Base-by-base conservation (phyloP, 2,888 invertebrate genomes). In the Conops quadrifasciatus region DNA sequence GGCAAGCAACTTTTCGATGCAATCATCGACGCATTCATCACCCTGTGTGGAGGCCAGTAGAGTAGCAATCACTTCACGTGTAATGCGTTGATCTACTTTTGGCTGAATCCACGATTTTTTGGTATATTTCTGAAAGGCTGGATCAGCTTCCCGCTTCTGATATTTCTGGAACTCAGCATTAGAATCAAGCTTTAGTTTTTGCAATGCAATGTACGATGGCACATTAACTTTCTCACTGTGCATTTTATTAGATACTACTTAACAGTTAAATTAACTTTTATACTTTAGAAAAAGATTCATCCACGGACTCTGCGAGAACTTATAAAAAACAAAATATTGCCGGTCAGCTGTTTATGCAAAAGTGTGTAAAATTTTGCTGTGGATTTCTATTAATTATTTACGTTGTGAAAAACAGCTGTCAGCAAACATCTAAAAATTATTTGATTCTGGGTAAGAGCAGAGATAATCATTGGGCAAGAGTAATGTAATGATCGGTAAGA, bases 161-260 rank as follows among this genome's bases (percentile, higher is more conserved):
- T 71, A 75, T 3, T 75, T 76, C 7, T 80, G 80, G 28, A 82
- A 83, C 3, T 79, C 78, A 53, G 76, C 77, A 70, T 75, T 82
- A 2, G 76, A 76, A 24, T 75, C 74, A 63, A 83, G 81, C 28
- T 78, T 76, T 1, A 79, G 74, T 0, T 75, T 78, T 11, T 74
- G 74, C 1, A 73, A 72, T 65, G 73, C 73, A 3, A 75, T 53
- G 1, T 73, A 65, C 3, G 75, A 53, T n/a, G 77, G 74, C 15
- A 76, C 68, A 16, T 43, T 67, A 4, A 68, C 51, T n/a, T 36
- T 51, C n/a, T 47, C 26, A 47, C 72, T 73, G 1, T 73, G 36
- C 77, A 77, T 77, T 51, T 59, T 68, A 13, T 13, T 24, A 24
- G 4, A 21, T 24, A 21, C 5, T 16, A 3, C 19, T 49, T 49